Evolutionary conservation across 2,888 invertebrate genomes (phyloP).

Genomic region (Drosophila anomelani): DNA sequence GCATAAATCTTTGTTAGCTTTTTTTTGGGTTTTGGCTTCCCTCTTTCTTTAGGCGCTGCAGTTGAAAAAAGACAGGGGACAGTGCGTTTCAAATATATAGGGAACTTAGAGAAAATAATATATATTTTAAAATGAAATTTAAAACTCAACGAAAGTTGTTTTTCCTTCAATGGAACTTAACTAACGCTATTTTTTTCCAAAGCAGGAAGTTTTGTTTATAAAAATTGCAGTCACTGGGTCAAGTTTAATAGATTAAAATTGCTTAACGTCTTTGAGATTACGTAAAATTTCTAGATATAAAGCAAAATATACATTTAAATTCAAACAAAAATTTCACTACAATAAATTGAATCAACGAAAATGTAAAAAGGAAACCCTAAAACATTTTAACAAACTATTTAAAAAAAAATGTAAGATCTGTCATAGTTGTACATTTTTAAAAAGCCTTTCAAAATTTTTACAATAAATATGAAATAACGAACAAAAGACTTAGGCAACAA

Average conservation of each 20-base stretch:
- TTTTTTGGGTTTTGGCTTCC: constrained; percentile 36
- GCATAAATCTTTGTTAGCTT: constrained; percentile 69
- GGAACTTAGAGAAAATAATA: background rate
- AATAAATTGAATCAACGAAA: no score
- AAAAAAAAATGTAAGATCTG: no score
- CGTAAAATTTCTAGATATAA: background rate
- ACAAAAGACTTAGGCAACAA: no score
- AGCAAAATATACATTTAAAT: background rate
- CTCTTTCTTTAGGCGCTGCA: background rate
- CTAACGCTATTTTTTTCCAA: background rate
- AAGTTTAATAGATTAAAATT: background rate
- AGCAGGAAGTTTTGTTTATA: background rate
- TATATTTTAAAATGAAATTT: background rate
- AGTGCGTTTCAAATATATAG: background rate
- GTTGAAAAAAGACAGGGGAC: background rate
- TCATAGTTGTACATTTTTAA: no score
- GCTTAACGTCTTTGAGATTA: background rate
- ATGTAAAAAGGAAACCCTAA: no score
- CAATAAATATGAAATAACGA: no score
- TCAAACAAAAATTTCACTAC: no score
- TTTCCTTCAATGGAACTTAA: background rate
- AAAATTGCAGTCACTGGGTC: constrained; percentile 7
- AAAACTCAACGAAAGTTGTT: background rate
- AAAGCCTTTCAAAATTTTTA: no score
- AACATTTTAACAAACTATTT: no score